These are phyloP conservation scores for Thelaira solivaga DNA, from an alignment of 2,888 invertebrate genomes.

Conservation along the genomic window DNA sequence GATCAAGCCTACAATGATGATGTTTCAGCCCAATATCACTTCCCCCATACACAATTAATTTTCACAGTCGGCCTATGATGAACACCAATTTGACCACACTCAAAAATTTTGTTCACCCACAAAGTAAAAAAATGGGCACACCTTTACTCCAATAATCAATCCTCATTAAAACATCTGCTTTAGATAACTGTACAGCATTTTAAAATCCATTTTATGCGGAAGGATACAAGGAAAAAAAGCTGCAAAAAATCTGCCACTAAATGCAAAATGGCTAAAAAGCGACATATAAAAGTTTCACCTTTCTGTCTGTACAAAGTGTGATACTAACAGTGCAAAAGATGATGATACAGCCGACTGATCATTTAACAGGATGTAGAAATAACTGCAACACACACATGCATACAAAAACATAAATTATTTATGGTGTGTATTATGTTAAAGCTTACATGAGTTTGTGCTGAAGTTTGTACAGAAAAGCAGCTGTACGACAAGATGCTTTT, in stretches of 20 bases:
- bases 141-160: background rate
- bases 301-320: background rate
- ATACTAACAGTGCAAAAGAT: background rate
- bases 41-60: too few relatives aligned
- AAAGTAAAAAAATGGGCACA: background rate
- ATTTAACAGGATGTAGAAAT: constrained; percentile 35
- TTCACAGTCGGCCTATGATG: too few relatives aligned
- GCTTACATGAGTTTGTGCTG: background rate
- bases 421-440: constrained; percentile 8
- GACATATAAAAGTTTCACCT: background rate
- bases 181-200: constrained; percentile 1
- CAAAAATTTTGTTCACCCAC: background rate
- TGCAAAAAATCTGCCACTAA: background rate
- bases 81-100: too few relatives aligned
- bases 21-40: too few relatives aligned
- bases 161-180: constrained; percentile 32
- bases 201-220: constrained; percentile 15
- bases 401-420: constrained; percentile 26
- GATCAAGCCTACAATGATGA: too few relatives aligned
- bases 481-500: background rate
- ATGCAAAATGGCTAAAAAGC: background rate
- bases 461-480: constrained; percentile 4
- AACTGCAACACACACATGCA: background rate
- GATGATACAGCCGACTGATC: too few relatives aligned
- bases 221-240: background rate